Evolutionary conservation across 2,113 vertebrate species (phyloP), one percentile per base, ranked within the genome.

Genomic region (Meleagris gallopavo): DNA sequence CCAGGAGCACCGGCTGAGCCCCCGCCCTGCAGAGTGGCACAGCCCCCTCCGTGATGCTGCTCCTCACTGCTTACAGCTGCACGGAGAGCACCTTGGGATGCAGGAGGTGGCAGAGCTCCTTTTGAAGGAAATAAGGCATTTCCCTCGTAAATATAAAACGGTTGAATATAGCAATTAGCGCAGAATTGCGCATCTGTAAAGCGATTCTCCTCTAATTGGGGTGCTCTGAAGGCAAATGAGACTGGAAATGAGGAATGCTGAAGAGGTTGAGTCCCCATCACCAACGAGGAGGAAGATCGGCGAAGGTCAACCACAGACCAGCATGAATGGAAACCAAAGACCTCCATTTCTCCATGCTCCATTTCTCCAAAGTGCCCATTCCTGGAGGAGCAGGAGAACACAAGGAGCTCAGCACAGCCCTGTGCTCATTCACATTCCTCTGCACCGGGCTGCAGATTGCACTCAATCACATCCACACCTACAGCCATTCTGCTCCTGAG

Each of bases 141-240:
- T 93, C 86, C 73, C 88, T 94, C 75, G 90, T 40, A 95, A 93
- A 95, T 95, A 94, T 71, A 66, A 91, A 84, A 93, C 81, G 75
- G 91, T 94, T 83, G 88, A 93, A 91, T 77, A 80, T 94, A 95
- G 93, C 80, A 77, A 86, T 95, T 81, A 93, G 95, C 27, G 36
- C 82, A 38, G 89, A 80, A 91, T 21, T 88, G 91, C 79, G 80
- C 83, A 89, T 78, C 45, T 14, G 86, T 29, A 71, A 77, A 94
- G 91, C 60, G 64, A 91, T 94, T 95, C 95, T 67, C 88, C 93
- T 90, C 76, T 96, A 95, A 95, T 69, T 93, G 85, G 75, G 85
- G 65, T 86, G 69, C 83, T 95, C 89, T 83, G 89, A 58, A 94
- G 86, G 95, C 75, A 94, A 89, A 96, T 94, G 88, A 95, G 88